These are phyloP conservation scores for Nannobrachium achirus DNA, from an alignment of 2,113 vertebrate species.

Conservation along the genomic window DNA sequence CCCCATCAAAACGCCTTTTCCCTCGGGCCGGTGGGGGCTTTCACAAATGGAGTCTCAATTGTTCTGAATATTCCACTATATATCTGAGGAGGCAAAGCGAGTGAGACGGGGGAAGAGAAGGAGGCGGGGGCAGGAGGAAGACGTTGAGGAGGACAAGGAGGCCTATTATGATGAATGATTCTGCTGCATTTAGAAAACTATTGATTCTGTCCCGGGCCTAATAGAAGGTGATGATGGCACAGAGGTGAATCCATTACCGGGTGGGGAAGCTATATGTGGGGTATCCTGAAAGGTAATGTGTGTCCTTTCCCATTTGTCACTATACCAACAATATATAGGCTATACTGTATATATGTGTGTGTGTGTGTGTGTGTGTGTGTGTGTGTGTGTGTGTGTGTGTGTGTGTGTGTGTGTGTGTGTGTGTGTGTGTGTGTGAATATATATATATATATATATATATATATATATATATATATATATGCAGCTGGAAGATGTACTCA, in stretches of 20 bases:
- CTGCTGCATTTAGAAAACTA: constrained; percentile 78
- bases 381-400: too few species aligned
- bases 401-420: too few species aligned
- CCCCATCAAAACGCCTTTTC: constrained; percentile 45
- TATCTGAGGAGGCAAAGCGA: constrained; percentile 38
- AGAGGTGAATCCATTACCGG: constrained; percentile 79
- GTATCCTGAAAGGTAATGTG: constrained; percentile 70
- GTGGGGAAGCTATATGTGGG: constrained; percentile 60
- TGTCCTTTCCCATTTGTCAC: constrained; percentile 79
- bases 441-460: too few species aligned
- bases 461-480: too few species aligned
- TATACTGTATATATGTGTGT: too few species aligned
- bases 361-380: too few species aligned
- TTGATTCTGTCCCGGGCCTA: constrained; percentile 76
- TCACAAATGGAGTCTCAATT: constrained; percentile 57
- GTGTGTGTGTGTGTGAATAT: too few species aligned
- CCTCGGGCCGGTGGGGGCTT: background rate
- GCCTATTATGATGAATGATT: constrained; percentile 74
- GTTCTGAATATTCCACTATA: constrained; percentile 20
- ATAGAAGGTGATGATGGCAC: constrained; percentile 79
- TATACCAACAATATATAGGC: constrained; percentile 33
- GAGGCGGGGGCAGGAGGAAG: constrained; percentile 42
- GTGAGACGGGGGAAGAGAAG: constrained; percentile 43
- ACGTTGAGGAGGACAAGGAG: constrained; percentile 7
- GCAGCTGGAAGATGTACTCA: too few species aligned